A percentile compares a stretch with the other conserved stretches of the same genome.
phyloP scores from a whole-genome alignment of 2,888 invertebrate genomes.

The Eupsilia transversa region DNA sequence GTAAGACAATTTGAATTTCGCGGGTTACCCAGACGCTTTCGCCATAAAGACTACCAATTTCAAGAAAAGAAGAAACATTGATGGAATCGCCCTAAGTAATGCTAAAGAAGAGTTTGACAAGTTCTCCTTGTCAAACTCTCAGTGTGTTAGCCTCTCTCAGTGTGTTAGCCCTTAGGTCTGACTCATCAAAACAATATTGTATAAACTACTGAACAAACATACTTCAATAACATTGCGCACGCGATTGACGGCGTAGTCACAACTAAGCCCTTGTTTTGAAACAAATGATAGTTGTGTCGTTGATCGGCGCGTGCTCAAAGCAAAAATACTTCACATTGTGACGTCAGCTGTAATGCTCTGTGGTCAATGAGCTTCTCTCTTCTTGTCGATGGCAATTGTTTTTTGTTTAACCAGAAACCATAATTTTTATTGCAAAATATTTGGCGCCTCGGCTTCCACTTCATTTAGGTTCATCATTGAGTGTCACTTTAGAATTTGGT shows the following conservation, averaged over 20 bases:
- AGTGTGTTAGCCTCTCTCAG: too few species aligned
- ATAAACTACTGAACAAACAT: constrained; percentile 9
- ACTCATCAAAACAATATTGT: constrained; percentile 23
- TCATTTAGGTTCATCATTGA: not conserved
- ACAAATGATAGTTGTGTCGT: constrained; percentile 48
- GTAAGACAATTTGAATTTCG: too few species aligned
- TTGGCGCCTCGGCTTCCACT: not conserved
- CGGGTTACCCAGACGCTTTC: too few species aligned
- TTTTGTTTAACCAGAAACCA: constrained; percentile 28
- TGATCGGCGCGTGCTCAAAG: constrained; percentile 29
- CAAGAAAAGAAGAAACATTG: too few species aligned
- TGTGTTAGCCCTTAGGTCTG: not conserved
- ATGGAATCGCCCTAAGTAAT: not conserved
- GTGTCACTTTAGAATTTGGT: not conserved
- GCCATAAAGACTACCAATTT: too few species aligned
- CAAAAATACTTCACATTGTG: constrained; percentile 33
- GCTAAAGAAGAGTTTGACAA: not conserved
- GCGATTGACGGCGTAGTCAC: constrained; percentile 19
- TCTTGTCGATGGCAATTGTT: constrained; percentile 14
- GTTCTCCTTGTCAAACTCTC: too few species aligned
- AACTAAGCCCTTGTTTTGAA: constrained; percentile 45
- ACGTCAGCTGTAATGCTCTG: constrained; percentile 35
- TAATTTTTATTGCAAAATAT: not conserved
- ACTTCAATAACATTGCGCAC: constrained; percentile 32
- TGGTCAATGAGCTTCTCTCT: constrained; percentile 38